Evolutionary conservation across 2,113 vertebrate genomes (phyloP).

Genomic region (Nycticryphes semicollaris): DNA sequence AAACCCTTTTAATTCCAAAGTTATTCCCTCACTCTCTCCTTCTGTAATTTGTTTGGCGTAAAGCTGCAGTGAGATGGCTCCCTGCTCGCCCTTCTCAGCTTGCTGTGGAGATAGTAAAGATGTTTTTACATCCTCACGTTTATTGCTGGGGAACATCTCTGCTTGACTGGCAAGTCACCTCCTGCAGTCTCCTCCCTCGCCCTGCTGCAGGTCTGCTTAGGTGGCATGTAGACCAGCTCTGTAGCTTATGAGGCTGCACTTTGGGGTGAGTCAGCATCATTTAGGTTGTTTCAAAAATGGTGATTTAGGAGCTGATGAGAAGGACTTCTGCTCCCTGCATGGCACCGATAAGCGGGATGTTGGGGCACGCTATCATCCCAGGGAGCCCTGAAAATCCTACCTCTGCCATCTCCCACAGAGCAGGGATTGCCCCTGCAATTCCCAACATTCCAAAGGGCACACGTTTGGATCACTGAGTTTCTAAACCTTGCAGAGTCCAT

Average conservation of each 20-base stretch:
- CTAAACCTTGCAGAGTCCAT: background rate
- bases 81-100: background rate
- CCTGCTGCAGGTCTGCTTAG: background rate
- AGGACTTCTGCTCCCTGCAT: background rate
- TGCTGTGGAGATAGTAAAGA: background rate
- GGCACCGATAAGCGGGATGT: background rate
- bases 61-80: background rate
- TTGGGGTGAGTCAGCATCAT: background rate
- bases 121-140: background rate
- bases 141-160: background rate
- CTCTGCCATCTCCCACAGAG: background rate
- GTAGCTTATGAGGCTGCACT: background rate
- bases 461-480: background rate
- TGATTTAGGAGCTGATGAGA: background rate
- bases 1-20: slow-evolving; percentile 37
- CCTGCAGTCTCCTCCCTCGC: background rate
- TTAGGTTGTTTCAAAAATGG: background rate
- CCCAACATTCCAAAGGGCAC: background rate
- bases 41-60: slow-evolving; percentile 26
- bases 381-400: background rate
- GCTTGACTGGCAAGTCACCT: background rate
- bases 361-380: background rate
- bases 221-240: background rate
- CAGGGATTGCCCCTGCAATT: background rate
- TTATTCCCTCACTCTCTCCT: slow-evolving; percentile 27